Base-by-base conservation (phyloP, 92 coral and sea anemone species). In the Parazoanthus darwini region DNA sequence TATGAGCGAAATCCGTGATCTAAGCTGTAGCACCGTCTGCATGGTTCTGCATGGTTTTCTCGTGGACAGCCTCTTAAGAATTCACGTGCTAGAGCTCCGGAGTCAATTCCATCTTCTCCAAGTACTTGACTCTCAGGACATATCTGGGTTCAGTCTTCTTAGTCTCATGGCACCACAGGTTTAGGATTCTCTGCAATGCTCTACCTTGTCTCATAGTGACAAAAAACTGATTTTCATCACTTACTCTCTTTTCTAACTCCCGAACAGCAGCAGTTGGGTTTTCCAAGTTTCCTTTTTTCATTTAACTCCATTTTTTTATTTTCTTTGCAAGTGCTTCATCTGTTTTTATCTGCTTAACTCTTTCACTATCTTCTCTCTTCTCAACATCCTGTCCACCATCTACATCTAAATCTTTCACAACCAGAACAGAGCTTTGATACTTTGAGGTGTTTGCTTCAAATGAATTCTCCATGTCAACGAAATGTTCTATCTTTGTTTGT, bases 361-460 rank as follows among this genome's bases (percentile, higher is more conserved):
- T 43, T 75, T 75, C 79, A 78, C 82, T 78, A 43, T 78, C 82
- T 43, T 78, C 82, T 91, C 90, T 78, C 82, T 43, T 78, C 82
- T 91, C 90, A 77, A 89, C 81, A 42, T 89, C 91, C 66, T 85
- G 25, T 82, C 90, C 94, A 77, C 90, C 89, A 86, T 44, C 70
- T 78, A 38, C 80, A 92, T 66, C 78, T 74, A n/a, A 90, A 85
- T 83, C 82, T 86, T 73, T 86, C 89, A 82, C 88, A 82, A 75
- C 79, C 50, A 75, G 79, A 75, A 75, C 50, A 75, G 50, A 75
- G 79, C 79, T 74, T 75, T 75, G 79, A 75, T 75, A 75, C 22
- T 39, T 38, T 75, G 79, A 75, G 50, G 48, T 75, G 79, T 75
- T 75, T 75, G 79, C 79, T 75, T 75, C 79, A 75, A 75, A 75